Percentiles rank a stretch among this genome's conserved stretches.
Conservation (phyloP, 1,140 invertebrate genomes). For the Melipona quadrifasciata region DNA sequence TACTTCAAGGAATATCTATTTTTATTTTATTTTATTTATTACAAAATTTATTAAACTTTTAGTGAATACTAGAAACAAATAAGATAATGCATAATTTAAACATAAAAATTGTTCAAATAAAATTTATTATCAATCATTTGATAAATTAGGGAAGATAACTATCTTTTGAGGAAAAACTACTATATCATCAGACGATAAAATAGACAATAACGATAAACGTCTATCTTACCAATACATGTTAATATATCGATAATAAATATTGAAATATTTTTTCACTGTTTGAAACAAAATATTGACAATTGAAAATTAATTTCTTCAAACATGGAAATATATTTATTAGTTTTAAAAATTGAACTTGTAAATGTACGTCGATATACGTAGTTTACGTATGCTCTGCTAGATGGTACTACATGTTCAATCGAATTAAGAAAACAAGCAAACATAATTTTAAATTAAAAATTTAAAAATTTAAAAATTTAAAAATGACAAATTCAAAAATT, state of each 20-base stretch:
- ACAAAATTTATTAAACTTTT: no score
- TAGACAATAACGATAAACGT: not conserved
- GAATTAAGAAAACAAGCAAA: not conserved
- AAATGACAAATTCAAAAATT: no score
- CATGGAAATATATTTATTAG: no score
- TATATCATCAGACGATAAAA: not conserved
- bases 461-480: no score
- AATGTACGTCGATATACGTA: not conserved
- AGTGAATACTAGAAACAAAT: no score
- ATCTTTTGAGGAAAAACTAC: not conserved
- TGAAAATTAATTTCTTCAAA: not conserved
- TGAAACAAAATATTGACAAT: not conserved
- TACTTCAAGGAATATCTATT: no score
- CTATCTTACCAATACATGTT: not conserved
- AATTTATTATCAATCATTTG: not conserved
- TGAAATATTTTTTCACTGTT: not conserved
- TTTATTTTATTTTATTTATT: no score
- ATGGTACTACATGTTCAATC: not conserved
- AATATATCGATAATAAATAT: not conserved
- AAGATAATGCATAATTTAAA: no score
- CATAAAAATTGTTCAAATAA: not conserved
- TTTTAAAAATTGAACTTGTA: not conserved
- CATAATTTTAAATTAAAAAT: no score
- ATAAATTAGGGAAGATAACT: not conserved
- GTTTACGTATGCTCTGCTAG: not conserved